phyloP scores from a whole-genome alignment of 2,797 vertebrate genomes.

The Trichosurus vulpecula region DNA sequence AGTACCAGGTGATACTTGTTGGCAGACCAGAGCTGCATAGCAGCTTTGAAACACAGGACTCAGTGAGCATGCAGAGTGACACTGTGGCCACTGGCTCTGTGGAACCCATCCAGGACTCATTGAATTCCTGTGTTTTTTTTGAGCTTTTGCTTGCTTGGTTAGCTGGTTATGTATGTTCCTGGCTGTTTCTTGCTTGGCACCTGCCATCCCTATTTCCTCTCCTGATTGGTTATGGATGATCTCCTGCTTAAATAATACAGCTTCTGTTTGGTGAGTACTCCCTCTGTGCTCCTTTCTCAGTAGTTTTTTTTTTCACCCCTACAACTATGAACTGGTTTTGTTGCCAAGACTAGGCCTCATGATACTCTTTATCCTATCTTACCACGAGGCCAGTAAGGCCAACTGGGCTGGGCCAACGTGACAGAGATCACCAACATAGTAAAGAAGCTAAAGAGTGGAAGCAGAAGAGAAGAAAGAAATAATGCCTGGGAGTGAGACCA shows the following conservation, averaged over 20 bases:
- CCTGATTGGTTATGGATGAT: background rate
- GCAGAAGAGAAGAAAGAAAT: background rate
- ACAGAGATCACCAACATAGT: background rate
- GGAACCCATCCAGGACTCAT: background rate
- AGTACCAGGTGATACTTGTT: fast-evolving
- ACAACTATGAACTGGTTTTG: background rate
- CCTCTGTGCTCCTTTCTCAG: background rate
- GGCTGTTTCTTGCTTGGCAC: background rate
- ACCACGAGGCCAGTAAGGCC: background rate
- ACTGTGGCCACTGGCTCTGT: background rate
- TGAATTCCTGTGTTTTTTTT: background rate
- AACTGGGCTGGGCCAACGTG: background rate
- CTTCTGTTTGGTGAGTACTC: background rate
- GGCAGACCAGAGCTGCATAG: background rate
- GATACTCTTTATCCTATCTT: background rate
- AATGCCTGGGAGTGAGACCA: background rate
- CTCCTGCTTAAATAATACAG: background rate
- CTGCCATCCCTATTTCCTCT: background rate
- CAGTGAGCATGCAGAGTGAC: background rate
- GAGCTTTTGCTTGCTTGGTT: background rate
- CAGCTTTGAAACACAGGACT: background rate
- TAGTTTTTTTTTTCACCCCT: background rate
- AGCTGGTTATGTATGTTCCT: background rate
- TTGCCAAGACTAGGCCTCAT: background rate
- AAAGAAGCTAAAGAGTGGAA: background rate